Base-by-base conservation (phyloP, 2,113 vertebrate genomes). In the Cercopithecus mona region DNA sequence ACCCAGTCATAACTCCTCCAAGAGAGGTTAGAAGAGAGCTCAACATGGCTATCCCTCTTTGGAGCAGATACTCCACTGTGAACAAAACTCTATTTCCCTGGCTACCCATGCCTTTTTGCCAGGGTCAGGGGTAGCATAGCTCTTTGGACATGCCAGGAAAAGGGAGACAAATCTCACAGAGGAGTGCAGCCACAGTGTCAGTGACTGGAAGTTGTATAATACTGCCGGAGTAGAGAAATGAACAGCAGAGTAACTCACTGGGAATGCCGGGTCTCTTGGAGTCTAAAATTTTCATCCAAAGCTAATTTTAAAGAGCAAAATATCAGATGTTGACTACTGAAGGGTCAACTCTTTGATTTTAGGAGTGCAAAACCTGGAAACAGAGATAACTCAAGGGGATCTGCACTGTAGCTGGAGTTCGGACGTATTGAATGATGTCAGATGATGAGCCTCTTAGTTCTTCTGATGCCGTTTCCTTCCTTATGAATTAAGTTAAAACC, bases 71-170 rank as follows among this genome's bases (percentile, higher is more conserved):
- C 38, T 86, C 32, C 40, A 3, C 16, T 32, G 7, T 48, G 75
- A 80, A 43, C 16, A 80, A n/a, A 61, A 25, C 38, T 64, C 82
- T 89, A 20, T 89, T 92, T 89, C 80, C 35, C 55, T 61, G 73
- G 73, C 40, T 45, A 80, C 32, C 22, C 8, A 16, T 32, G 8
- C n/a, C 4, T 84, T 82, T 94, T 92, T 61, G 57, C 55, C 52
- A 64, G 16, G 61, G 10, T 72, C 72, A 59, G 20, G n/a, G 14
- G 32, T 10, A 66, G 45, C 55, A 70, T 0, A 83, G 68, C 50
- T n/a, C 3, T 23, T 52, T 88, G 59, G 43, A 38, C 48, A 70
- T 27, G 13, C 0, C 27, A 8, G 25, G 2, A 35, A 40, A 5
- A 20, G n/a, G 5, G 38, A 6, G 20, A 57, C 40, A 81, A 43